A percentile compares a stretch with the other conserved stretches of the same genome.
Evolutionary conservation across 2,888 invertebrate species (phyloP).

Genomic region (Odontothrips loti): DNA sequence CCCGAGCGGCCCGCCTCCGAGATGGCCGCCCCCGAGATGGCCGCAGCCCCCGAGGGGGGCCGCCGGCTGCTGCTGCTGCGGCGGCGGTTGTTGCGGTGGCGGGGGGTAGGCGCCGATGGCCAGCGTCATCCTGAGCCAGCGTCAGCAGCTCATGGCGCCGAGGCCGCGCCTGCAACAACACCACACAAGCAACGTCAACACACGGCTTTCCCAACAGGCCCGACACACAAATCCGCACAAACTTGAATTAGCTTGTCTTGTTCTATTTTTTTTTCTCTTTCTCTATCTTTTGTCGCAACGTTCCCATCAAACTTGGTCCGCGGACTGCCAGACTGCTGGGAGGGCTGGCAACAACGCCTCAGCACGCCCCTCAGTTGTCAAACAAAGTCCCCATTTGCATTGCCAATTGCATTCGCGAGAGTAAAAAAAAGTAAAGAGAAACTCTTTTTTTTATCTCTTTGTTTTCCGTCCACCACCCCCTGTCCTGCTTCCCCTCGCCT

Average conservation of each 20-base stretch:
- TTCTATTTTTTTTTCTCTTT: neutral
- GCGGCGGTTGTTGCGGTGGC: neutral
- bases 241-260: too few species aligned
- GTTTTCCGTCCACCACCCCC: neutral
- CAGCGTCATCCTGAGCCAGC: neutral
- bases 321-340: neutral
- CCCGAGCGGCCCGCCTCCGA: neutral
- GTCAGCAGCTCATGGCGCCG: neutral
- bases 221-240: too few species aligned
- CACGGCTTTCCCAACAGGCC: too few species aligned
- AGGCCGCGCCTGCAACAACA: neutral
- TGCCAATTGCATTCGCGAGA: constrained; percentile 11
- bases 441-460: neutral
- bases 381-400: constrained; percentile 24
- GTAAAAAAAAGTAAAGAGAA: neutral
- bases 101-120: neutral
- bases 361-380: constrained; percentile 11
- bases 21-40: neutral
- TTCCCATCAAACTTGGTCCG: too few species aligned
- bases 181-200: neutral
- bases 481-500: neutral
- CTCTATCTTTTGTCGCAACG: too few species aligned
- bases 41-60: neutral
- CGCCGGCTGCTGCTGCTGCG: neutral
- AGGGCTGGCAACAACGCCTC: neutral